Evolutionary conservation across 2,113 vertebrate species (phyloP).

Genomic region (Calidris pygmaea): DNA sequence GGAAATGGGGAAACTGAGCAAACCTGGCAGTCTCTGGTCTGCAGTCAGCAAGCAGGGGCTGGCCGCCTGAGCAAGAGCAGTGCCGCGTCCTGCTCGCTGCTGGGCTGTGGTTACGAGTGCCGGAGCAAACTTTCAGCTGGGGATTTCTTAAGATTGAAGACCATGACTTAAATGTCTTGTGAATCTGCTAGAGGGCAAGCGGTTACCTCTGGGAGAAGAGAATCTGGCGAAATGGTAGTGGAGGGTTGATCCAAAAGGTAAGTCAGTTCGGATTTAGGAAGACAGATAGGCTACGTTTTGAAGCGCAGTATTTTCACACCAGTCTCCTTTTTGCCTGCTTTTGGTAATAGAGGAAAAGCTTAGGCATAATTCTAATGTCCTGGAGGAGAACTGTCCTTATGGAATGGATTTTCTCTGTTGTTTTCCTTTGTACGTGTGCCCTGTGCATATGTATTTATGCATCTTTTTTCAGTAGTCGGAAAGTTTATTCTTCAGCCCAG

Average conservation of each 20-base stretch:
- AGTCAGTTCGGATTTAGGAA: neutral
- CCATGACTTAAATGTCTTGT: neutral
- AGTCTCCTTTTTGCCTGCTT: neutral
- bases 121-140: neutral
- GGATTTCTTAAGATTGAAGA: neutral
- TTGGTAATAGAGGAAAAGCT: neutral
- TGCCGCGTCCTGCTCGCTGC: neutral
- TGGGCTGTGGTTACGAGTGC: conserved; percentile 20
- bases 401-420: neutral
- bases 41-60: neutral
- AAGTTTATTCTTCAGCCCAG: conserved; percentile 13
- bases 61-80: neutral
- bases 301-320: neutral
- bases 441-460: neutral
- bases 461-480: conserved; percentile 17
- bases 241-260: neutral
- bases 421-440: neutral
- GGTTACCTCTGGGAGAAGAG: neutral
- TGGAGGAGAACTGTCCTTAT: neutral
- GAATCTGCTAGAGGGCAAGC: neutral
- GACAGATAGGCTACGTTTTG: neutral
- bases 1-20: conserved; percentile 21
- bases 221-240: neutral
- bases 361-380: neutral
- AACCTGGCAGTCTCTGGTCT: neutral